Conservation (phyloP, 2,888 invertebrate genomes). For the Eumerus sabulonum region DNA sequence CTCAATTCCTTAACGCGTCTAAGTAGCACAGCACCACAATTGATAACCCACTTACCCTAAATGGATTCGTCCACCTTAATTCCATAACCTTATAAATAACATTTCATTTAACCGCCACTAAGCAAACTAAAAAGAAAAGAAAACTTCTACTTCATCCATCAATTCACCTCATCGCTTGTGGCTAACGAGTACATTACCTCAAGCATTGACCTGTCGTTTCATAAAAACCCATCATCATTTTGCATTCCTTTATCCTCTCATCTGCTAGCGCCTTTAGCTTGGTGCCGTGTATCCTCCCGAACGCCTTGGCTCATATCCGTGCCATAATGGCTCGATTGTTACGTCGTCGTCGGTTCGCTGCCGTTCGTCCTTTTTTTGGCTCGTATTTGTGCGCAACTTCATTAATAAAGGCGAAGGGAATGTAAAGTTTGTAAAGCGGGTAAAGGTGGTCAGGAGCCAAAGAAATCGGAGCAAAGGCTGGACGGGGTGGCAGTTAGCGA, state of each 20-base stretch:
- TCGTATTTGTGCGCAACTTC: slow-evolving; percentile 45
- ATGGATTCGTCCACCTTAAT: no score
- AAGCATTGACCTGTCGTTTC: slow-evolving; percentile 42
- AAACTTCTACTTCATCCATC: no score
- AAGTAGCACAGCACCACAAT: no score
- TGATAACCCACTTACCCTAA: no score
- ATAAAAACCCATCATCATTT: slow-evolving; percentile 58
- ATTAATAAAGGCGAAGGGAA: slow-evolving; percentile 57
- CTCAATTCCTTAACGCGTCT: no score
- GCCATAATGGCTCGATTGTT: slow-evolving; percentile 55
- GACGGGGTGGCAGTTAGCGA: neutral
- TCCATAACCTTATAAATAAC: no score
- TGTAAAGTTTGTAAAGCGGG: slow-evolving; percentile 46
- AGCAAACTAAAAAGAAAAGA: no score
- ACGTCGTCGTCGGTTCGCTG: slow-evolving; percentile 29
- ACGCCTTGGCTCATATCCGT: slow-evolving; percentile 13
- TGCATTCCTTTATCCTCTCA: slow-evolving; percentile 52
- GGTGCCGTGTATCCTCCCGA: slow-evolving; percentile 41
- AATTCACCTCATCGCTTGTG: no score
- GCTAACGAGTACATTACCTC: slow-evolving; percentile 3
- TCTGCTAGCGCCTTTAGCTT: slow-evolving; percentile 12
- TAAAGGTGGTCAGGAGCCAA: slow-evolving; percentile 30
- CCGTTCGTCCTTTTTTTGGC: neutral
- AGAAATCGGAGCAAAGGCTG: slow-evolving; percentile 1
- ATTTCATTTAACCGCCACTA: no score